Evolutionary conservation across 2,888 invertebrate species (phyloP).

Genomic region (Thysanoteuthis rhombus): DNA sequence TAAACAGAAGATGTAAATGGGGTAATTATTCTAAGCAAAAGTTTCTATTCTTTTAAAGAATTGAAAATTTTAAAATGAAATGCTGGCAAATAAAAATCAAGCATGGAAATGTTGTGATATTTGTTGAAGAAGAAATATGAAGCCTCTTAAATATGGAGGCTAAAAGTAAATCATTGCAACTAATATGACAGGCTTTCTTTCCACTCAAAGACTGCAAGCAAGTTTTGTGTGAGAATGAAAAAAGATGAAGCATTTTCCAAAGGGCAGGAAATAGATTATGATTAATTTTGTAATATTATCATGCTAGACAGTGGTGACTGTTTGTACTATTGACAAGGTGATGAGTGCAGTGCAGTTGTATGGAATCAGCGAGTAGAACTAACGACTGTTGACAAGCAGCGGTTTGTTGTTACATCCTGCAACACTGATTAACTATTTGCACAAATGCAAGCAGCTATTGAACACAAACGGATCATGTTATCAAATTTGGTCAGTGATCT

Average conservation of each 20-base stretch:
- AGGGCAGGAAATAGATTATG: slow-evolving; percentile 20
- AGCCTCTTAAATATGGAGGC: too few relatives aligned
- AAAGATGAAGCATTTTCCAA: background rate
- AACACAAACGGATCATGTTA: background rate
- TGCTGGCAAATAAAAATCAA: too few relatives aligned
- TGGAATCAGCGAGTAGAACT: background rate
- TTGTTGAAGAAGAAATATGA: too few relatives aligned
- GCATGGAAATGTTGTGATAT: too few relatives aligned
- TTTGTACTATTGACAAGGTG: background rate
- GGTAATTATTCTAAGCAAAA: too few relatives aligned
- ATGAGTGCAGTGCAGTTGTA: background rate
- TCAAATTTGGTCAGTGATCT: slow-evolving; percentile 23
- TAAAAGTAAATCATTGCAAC: too few relatives aligned
- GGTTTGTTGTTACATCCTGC: slow-evolving; percentile 2
- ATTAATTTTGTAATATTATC: slow-evolving; percentile 21
- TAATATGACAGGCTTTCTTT: background rate
- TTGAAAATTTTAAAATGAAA: too few relatives aligned
- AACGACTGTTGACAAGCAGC: slow-evolving; percentile 15
- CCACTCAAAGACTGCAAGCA: slow-evolving; percentile 19
- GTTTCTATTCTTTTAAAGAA: too few relatives aligned
- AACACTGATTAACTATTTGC: slow-evolving; percentile 18
- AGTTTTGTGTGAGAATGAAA: slow-evolving; percentile 13
- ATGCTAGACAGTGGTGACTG: slow-evolving; percentile 13
- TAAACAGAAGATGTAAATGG: too few relatives aligned
- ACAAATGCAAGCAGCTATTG: slow-evolving; percentile 1